phyloP scores from a whole-genome alignment of 2,113 vertebrate genomes.

The Planiliza haematocheilus region DNA sequence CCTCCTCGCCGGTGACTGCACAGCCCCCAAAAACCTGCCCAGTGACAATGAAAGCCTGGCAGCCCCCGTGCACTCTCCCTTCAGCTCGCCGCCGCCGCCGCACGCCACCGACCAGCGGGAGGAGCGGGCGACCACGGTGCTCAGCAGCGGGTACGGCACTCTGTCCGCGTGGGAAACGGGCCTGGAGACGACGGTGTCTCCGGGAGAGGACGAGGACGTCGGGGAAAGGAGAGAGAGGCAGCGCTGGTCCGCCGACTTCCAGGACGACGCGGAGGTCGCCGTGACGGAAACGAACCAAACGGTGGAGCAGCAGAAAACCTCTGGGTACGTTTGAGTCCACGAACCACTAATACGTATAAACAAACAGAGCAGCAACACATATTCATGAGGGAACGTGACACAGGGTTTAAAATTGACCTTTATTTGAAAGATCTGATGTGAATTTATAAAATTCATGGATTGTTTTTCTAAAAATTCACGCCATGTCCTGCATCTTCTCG shows the following conservation, averaged over 20 bases:
- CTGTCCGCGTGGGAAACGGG: slow-evolving; percentile 82
- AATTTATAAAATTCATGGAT: too few relatives aligned
- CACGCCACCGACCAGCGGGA: slow-evolving; percentile 68
- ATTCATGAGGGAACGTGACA: too few relatives aligned
- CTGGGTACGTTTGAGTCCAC: slow-evolving; percentile 59
- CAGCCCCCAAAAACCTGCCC: slow-evolving; percentile 21
- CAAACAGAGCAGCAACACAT: too few relatives aligned
- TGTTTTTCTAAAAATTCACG: too few relatives aligned
- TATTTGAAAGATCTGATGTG: too few relatives aligned
- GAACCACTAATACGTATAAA: background rate
- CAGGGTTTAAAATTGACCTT: too few relatives aligned
- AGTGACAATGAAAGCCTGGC: slow-evolving; percentile 48
- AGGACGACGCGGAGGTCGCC: slow-evolving; percentile 34
- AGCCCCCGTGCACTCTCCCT: slow-evolving; percentile 65
- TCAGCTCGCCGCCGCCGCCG: slow-evolving; percentile 71
- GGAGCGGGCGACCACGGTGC: slow-evolving; percentile 72
- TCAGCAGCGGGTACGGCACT: slow-evolving; percentile 91
- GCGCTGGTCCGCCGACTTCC: slow-evolving; percentile 43
- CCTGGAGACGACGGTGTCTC: slow-evolving; percentile 38
- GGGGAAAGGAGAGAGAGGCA: slow-evolving; percentile 33
- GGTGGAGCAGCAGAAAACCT: slow-evolving; percentile 63
- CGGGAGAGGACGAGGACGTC: slow-evolving; percentile 12
- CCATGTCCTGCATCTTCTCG: too few relatives aligned
- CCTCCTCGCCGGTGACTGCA: slow-evolving; percentile 35
- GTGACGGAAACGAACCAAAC: background rate